Evolutionary conservation across 2,113 vertebrate species (phyloP).

Genomic region (Hyperopisus bebe): DNA sequence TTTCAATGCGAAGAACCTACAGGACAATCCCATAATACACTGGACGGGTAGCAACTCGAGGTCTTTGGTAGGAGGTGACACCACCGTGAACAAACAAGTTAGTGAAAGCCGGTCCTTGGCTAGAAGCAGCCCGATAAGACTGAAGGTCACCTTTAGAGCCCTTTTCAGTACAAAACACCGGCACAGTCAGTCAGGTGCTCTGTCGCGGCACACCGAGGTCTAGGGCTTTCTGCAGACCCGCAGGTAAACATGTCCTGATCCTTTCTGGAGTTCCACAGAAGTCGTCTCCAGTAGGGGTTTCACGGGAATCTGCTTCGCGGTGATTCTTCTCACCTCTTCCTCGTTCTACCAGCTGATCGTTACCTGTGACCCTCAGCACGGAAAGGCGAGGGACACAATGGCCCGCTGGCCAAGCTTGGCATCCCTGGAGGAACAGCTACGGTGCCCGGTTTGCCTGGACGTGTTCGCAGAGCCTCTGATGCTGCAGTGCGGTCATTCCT

Average conservation of each 20-base stretch:
- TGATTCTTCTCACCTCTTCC: background rate
- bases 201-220: background rate
- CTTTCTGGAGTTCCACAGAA: background rate
- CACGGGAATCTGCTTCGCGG: background rate
- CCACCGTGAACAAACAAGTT: background rate
- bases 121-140: background rate
- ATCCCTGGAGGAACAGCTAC: slow-evolving; percentile 65
- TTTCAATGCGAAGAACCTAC: background rate
- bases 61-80: background rate
- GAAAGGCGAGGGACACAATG: slow-evolving; percentile 39
- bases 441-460: slow-evolving; percentile 72
- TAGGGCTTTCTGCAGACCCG: background rate
- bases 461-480: slow-evolving; percentile 71
- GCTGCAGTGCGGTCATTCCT: slow-evolving; percentile 73
- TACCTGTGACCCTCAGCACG: background rate
- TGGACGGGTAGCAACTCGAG: background rate
- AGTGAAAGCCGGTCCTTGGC: no score
- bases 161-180: background rate
- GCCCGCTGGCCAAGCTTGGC: slow-evolving; percentile 54
- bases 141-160: slow-evolving; percentile 5
- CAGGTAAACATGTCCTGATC: background rate
- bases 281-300: background rate
- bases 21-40: background rate
- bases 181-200: background rate
- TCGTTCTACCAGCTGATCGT: background rate